Base-by-base conservation (phyloP, 2,113 vertebrate genomes). In the Poicephalus meyeri region DNA sequence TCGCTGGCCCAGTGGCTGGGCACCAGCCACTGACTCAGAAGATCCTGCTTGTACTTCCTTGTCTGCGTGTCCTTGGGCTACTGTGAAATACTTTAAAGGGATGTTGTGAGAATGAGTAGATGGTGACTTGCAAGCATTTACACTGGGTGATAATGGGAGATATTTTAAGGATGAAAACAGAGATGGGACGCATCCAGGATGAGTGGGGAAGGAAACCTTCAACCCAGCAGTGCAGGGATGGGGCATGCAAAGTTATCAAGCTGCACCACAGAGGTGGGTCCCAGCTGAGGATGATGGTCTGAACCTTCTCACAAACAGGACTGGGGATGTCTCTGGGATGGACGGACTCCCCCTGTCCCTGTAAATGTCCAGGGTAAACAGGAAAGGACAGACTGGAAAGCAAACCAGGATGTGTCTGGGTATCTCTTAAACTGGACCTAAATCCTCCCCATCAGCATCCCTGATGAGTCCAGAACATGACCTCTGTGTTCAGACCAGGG, bases 1-100 rank as follows among this genome's bases (percentile, higher is more conserved):
- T 71, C 8, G 89, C 72, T 83, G 74, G 93, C 39, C 92, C 74
- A 37, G 93, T 87, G 91, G 91, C 39, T 91, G 73, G 72, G 37
- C 87, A 86, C 41, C 87, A 94, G 91, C 80, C 89, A 88, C 72
- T 95, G 89, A 92, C 86, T 97, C 93, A 95, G 65, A 94, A 91
- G 80, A 63, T 91, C 77, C 93, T 92, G 89, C 89, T 42, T 73
- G 21, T 73, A 71, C 49, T 95, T 96, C 96, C 96, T 89, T 2
- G 69, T 96, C 89, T 94, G 55, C 1, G 5, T 92, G 95, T 89
- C 93, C 89, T 83, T 74, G 78, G 95, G 91, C 93, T 96, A 89
- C 84, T 61, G 64, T 25, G 95, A 92, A 77, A 73, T 28, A 52
- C 80, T 86, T 86, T 53, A 66, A 71, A 94, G 91, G 55, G 84